Percentiles rank a stretch among this genome's conserved stretches.
These are phyloP conservation scores for Morone saxatilis DNA, from an alignment of 2,113 vertebrate genomes.

Conservation along the genomic window DNA sequence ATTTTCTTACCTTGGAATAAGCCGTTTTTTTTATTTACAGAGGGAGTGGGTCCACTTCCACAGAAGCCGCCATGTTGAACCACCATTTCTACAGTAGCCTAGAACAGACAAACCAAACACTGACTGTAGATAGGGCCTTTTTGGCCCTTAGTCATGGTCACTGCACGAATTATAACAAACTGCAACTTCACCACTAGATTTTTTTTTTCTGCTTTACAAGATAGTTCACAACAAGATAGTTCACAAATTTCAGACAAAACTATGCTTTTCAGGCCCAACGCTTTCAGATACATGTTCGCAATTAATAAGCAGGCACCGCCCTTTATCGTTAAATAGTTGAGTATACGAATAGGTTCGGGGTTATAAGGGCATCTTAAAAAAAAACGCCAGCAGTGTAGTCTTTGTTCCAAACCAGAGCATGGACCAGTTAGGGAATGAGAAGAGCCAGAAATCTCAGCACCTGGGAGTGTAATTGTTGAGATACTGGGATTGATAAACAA, in stretches of 20 bases:
- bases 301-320: background rate
- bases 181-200: no score
- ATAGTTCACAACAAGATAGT: background rate
- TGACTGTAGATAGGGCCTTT: no score
- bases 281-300: background rate
- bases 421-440: background rate
- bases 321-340: background rate
- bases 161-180: no score
- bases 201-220: background rate
- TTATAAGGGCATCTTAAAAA: background rate
- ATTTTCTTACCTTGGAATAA: no score
- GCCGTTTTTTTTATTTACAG: no score
- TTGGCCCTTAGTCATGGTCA: no score
- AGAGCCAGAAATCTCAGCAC: conserved; percentile 24
- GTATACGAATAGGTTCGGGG: background rate
- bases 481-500: conserved; percentile 59
- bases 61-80: no score
- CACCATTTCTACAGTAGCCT: no score
- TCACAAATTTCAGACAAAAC: background rate
- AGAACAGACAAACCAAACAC: no score
- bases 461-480: conserved; percentile 44
- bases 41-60: no score
- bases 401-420: background rate
- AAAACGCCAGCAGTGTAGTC: background rate
- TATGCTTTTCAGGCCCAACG: background rate